Base-by-base conservation (phyloP, 1,140 invertebrate genomes). In the Neodiprion lecontei region DNA sequence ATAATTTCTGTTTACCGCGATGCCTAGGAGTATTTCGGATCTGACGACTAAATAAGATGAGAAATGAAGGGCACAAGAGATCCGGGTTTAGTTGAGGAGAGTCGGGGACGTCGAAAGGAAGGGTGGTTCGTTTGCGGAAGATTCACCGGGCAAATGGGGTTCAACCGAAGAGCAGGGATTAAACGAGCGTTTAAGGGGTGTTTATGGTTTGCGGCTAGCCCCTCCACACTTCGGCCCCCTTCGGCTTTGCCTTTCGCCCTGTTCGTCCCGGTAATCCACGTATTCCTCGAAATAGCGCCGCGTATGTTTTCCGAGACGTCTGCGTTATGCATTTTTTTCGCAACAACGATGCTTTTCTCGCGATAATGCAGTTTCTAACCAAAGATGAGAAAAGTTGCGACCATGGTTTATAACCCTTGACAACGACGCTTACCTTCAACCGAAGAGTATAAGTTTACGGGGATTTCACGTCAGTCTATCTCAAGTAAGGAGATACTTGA, bases 111-210 rank as follows among this genome's bases (percentile, higher is more conserved):
- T 40, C 28, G 28, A 40, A 40, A 40, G 28, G 28, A 17, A 61
- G 53, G 53, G 53, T 61, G 53, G 53, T 61, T 61, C 53, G 53
- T 61, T 61, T 61, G 53, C 53, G 53, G 53, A 61, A 61, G 53
- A 61, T 61, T 61, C 53, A 61, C 53, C 53, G 53, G 11, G 11
- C 53, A 9, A 61, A 61, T 61, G n/a, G 53, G 53, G 53, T 61
- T 61, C 53, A 61, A 61, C 53, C 53, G n/a, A 17, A 61, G 53
- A 61, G 53, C 53, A 61, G 53, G 53, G 53, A 61, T 61, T 61
- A 61, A 61, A 61, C 53, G 53, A 61, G 53, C 53, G 9, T 61
- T 61, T 61, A 61, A 61, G 53, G 53, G 53, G 53, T 61, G 53
- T 61, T 61, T 61, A 61, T 61, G 53, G 53, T 61, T 8, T 61